Conservation (phyloP, 2,797 vertebrate genomes). For the Sebastes iracundus region DNA sequence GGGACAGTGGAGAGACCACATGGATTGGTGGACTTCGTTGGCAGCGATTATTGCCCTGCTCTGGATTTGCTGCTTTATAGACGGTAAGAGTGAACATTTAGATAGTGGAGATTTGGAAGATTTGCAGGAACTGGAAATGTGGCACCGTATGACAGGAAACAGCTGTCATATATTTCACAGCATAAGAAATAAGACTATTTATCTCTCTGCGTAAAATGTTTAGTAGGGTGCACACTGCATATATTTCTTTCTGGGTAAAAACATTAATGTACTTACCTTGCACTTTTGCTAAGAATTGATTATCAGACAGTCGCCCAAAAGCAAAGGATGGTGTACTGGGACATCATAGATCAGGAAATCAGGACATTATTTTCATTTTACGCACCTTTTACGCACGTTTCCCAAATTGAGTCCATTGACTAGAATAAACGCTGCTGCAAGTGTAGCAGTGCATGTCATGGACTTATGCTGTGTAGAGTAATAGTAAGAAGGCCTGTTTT, state of each 20-base stretch:
- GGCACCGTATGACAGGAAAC: neutral
- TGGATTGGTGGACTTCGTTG: slow-evolving; percentile 78
- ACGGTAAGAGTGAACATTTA: slow-evolving; percentile 66
- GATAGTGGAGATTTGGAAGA: neutral
- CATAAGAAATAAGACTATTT: neutral
- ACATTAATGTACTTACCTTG: neutral
- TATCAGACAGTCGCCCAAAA: neutral
- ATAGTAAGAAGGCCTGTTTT: neutral
- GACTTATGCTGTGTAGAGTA: neutral
- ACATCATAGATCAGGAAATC: neutral
- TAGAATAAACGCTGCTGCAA: neutral
- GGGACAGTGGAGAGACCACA: slow-evolving; percentile 59
- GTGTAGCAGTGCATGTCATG: neutral
- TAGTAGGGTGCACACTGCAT: fast-evolving
- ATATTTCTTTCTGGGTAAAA: neutral
- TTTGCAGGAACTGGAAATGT: neutral
- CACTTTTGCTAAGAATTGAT: neutral
- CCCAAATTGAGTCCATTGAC: neutral
- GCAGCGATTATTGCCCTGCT: slow-evolving; percentile 72
- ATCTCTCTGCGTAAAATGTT: neutral
- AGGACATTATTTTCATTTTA: neutral
- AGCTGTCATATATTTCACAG: neutral
- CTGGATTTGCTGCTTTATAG: slow-evolving; percentile 80
- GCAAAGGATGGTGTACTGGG: neutral
- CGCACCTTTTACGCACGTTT: neutral